Percentiles rank a stretch among this genome's conserved stretches.
Evolutionary conservation across 2,888 invertebrate genomes (phyloP).

Genomic region (Seira musarum): DNA sequence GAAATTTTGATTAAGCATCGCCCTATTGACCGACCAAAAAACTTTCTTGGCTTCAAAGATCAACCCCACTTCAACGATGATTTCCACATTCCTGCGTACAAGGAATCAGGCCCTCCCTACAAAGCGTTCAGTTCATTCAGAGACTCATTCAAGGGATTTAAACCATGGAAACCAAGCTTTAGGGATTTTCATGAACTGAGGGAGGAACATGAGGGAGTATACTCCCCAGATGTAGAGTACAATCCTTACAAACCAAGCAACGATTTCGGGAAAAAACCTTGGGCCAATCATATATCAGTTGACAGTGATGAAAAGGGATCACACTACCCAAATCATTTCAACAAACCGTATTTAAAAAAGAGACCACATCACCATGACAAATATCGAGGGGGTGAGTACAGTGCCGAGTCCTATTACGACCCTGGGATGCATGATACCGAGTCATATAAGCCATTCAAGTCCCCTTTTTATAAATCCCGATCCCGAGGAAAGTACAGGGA

Average conservation of each 20-base stretch:
- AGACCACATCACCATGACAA: constrained; percentile 19
- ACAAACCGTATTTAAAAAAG: too few species aligned
- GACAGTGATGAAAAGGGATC: too few species aligned
- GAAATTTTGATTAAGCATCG: background rate
- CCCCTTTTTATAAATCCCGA: too few species aligned
- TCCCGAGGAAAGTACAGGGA: constrained; percentile 4
- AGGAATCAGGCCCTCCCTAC: constrained; percentile 21
- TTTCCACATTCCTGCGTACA: background rate
- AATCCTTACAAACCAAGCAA: background rate
- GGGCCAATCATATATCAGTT: too few species aligned
- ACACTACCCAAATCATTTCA: too few species aligned
- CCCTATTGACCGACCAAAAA: background rate
- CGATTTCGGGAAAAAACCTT: too few species aligned
- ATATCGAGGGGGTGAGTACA: constrained; percentile 24
- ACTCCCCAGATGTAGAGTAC: background rate
- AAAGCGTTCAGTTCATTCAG: too few species aligned
- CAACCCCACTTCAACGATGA: constrained; percentile 21
- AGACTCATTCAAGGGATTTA: constrained; percentile 12
- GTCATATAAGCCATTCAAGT: too few species aligned
- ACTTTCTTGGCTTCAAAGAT: background rate
- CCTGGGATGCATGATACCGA: background rate
- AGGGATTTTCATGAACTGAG: too few species aligned
- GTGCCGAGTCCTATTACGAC: constrained; percentile 3
- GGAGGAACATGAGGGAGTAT: constrained; percentile 4
- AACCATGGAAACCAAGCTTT: constrained; percentile 26